These are phyloP conservation scores for Myiothlypis coronata DNA, from an alignment of 2,797 vertebrate species.

Conservation along the genomic window DNA sequence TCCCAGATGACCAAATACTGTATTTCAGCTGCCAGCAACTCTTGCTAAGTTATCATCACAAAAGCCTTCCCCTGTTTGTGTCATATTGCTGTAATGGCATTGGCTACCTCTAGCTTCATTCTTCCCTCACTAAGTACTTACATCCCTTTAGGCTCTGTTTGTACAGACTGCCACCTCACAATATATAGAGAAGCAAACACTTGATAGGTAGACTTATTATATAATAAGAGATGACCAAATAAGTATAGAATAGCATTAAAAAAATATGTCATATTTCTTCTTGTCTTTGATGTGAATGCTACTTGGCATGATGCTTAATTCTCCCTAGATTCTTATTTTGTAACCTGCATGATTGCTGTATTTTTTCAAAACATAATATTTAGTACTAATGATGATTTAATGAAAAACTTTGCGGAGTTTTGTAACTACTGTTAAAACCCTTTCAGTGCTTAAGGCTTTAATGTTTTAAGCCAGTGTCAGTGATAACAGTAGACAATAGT, in stretches of 20 bases:
- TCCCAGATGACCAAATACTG: background rate
- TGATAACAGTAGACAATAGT: background rate
- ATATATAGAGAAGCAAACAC: background rate
- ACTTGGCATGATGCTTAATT: background rate
- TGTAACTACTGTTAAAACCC: background rate
- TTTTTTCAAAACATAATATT: background rate
- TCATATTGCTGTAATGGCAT: background rate
- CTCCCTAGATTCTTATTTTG: background rate
- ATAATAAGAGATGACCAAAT: background rate
- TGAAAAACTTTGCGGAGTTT: background rate
- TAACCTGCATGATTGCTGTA: background rate
- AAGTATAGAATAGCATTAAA: background rate
- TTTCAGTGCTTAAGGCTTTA: background rate
- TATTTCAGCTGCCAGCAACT: background rate
- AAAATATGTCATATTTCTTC: background rate
- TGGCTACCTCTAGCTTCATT: background rate
- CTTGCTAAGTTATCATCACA: background rate
- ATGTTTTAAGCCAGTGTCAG: background rate
- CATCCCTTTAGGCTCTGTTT: background rate
- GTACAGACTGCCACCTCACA: background rate
- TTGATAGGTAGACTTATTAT: background rate
- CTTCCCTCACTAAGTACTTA: background rate
- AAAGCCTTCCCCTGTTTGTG: background rate
- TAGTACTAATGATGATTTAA: background rate
- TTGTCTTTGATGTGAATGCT: background rate